Conservation (phyloP, 2,113 vertebrate species). For the Dicerorhinus sumatrensis region DNA sequence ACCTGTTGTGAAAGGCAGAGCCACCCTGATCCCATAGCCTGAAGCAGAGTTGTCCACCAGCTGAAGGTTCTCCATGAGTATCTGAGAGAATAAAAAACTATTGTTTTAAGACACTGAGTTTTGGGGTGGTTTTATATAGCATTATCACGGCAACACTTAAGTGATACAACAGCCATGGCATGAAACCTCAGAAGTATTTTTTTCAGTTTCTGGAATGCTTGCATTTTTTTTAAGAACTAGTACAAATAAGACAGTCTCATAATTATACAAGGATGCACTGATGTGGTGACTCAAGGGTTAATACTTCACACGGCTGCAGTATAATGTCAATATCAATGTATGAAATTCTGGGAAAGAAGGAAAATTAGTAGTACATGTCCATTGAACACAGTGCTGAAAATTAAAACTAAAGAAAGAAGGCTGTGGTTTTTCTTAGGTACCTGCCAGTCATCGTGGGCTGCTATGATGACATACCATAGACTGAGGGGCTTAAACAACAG, state of each 20-base stretch:
- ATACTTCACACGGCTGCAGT: conserved; percentile 39
- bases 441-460: background rate
- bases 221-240: background rate
- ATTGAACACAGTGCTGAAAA: conserved; percentile 72
- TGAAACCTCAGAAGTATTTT: background rate
- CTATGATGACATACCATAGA: background rate
- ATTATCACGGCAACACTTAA: background rate
- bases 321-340: conserved; percentile 61
- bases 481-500: background rate
- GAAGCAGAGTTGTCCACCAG: background rate
- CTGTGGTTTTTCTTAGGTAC: conserved; percentile 47
- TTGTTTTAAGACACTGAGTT: background rate
- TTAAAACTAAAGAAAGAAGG: conserved; percentile 67
- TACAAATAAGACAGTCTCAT: background rate
- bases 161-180: background rate
- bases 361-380: conserved; percentile 66
- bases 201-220: background rate
- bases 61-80: background rate
- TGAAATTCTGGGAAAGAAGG: conserved; percentile 73
- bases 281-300: conserved; percentile 28
- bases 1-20: background rate
- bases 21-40: background rate
- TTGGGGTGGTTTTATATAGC: background rate
- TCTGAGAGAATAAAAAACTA: background rate
- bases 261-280: background rate